Evolutionary conservation across 2,113 vertebrate genomes (phyloP).

Genomic region (Mola mola): DNA sequence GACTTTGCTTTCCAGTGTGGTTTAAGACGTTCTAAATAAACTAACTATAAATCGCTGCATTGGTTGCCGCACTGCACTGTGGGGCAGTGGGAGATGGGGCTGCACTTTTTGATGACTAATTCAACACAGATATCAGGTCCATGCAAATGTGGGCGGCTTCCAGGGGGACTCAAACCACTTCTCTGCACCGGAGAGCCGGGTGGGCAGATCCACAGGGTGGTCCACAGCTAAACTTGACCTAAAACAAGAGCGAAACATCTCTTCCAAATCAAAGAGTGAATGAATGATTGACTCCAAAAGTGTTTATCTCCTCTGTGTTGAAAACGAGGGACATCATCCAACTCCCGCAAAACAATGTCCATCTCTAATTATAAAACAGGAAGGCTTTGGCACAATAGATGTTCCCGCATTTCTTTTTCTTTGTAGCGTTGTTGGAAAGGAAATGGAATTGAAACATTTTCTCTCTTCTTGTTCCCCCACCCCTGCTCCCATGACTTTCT

Average conservation of each 20-base stretch:
- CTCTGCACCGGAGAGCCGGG: no score
- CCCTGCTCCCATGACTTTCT: background rate
- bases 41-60: no score
- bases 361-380: slow-evolving; percentile 5
- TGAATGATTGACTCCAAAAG: slow-evolving; percentile 26
- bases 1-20: no score
- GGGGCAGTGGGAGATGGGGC: no score
- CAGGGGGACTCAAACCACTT: background rate
- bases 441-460: background rate
- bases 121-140: no score
- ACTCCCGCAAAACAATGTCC: no score
- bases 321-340: slow-evolving; percentile 11
- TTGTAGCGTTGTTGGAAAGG: slow-evolving; percentile 9
- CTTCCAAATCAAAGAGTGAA: background rate
- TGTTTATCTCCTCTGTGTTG: slow-evolving; percentile 36
- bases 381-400: background rate
- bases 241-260: background rate
- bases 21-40: no score
- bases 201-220: slow-evolving; percentile 2
- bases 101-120: no score
- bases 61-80: no score
- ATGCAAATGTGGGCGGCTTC: background rate
- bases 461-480: background rate
- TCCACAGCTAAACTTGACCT: no score
- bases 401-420: background rate